A percentile compares a stretch with the other conserved stretches of the same genome.
Conservation (phyloP, 2,888 invertebrate species). For the Zaprionus lineosus region DNA sequence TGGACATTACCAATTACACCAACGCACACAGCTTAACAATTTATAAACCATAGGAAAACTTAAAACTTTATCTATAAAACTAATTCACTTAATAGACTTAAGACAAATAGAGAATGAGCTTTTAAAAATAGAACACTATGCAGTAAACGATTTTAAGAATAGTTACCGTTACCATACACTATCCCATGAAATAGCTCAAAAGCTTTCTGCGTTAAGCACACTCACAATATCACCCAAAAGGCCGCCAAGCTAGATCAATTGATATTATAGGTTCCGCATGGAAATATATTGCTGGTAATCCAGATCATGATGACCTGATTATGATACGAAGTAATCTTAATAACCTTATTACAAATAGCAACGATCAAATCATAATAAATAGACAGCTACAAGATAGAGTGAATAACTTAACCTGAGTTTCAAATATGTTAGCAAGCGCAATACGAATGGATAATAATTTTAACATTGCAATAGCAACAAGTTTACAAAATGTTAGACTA, state of each 20-base stretch:
- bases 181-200: neutral
- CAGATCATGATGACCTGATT: neutral
- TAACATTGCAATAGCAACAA: neutral
- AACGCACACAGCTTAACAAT: neutral
- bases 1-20: neutral
- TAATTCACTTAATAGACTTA: neutral
- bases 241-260: neutral
- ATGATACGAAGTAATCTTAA: neutral
- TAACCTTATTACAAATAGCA: neutral
- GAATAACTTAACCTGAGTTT: neutral
- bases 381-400: neutral
- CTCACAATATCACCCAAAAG: neutral
- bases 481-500: neutral
- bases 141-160: neutral
- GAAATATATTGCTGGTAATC: neutral
- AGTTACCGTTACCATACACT: neutral
- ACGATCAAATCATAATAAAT: neutral
- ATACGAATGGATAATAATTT: neutral
- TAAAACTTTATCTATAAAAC: neutral
- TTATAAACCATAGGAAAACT: conserved; percentile 1
- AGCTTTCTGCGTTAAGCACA: neutral
- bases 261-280: neutral
- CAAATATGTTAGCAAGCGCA: neutral
- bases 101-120: neutral
- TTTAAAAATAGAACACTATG: neutral